phyloP scores from a whole-genome alignment of 2,888 invertebrate species.

The Agrochola circellaris region DNA sequence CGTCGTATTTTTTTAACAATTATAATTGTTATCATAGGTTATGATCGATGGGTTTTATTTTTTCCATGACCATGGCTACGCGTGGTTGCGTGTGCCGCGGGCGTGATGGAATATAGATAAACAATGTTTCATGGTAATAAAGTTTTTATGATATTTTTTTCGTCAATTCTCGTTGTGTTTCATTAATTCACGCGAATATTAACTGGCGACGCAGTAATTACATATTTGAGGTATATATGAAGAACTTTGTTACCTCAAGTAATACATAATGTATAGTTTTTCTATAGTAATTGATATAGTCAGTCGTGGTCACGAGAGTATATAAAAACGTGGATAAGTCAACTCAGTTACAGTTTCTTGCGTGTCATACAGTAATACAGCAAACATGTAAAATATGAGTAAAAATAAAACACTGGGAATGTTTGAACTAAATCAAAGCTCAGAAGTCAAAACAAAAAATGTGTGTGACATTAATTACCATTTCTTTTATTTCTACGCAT shows the following conservation, averaged over 20 bases:
- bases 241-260: conserved; percentile 41
- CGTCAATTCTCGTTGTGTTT: conserved; percentile 69
- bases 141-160: conserved; percentile 72
- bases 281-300: conserved; percentile 55
- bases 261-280: conserved; percentile 44
- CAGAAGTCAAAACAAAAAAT: conserved; percentile 32
- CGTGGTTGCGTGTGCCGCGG: conserved; percentile 77
- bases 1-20: conserved; percentile 66
- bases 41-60: conserved; percentile 80
- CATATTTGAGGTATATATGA: conserved; percentile 58
- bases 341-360: conserved; percentile 41
- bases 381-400: conserved; percentile 29
- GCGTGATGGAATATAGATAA: conserved; percentile 78
- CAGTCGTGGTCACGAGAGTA: conserved; percentile 30
- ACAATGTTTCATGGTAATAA: conserved; percentile 74
- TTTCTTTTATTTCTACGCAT: conserved; percentile 7
- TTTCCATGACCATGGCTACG: conserved; percentile 76
- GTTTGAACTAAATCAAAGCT: conserved; percentile 20
- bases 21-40: conserved; percentile 79
- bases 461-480: background rate
- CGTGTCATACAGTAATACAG: conserved; percentile 38
- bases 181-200: conserved; percentile 75
- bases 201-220: conserved; percentile 65
- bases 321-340: conserved; percentile 39
- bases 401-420: conserved; percentile 20